Evolutionary conservation across 1,140 invertebrate genomes (phyloP), one percentile per base, ranked within the genome.

Genomic region (Theocolax elegans): DNA sequence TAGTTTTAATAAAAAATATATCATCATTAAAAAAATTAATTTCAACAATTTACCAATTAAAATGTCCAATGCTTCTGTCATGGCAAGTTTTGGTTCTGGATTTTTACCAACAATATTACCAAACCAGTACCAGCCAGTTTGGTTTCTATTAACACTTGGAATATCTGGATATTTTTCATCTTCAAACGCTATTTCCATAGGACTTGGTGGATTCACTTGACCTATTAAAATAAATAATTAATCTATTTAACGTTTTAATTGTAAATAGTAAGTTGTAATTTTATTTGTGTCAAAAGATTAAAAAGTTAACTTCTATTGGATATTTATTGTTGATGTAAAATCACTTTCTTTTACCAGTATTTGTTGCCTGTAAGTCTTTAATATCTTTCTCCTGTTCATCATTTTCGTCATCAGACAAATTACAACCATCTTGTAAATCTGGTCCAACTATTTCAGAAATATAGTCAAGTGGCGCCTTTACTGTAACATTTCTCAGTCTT

Each of bases 41-140:
- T 90, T 91, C n/a, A n/a, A n/a, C 91, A n/a, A n/a, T n/a, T 90
- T 91, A 93, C 92, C 91, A 89, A 90, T 90, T 87, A 94, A 88
- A 89, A 90, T 92, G 72, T 89, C 87, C 83, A 93, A 87, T 66
- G 91, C 91, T 76, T 90, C 86, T 75, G 88, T 85, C 77, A 90
- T 90, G 10, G 91, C 89, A 66, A 88, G 82, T 35, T 74, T 79
- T 13, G 81, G 74, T 54, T 85, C 83, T 19, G 86, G 84, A 79
- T 88, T 85, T 70, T 89, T 86, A 25, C 87, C 93, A 68, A 90
- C 87, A 48, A 95, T 89, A 44, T 92, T 92, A 19, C 92, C 91
- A 68, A 95, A 89, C 89, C 92, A 95, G 80, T 90, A 89, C 93
- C 93, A 95, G 42, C 93, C 93, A 51, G 89, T 88, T 86, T 83